A percentile compares a stretch with the other conserved stretches of the same genome.
Conservation (phyloP, 2,113 vertebrate genomes). For the Etheostoma cragini region DNA sequence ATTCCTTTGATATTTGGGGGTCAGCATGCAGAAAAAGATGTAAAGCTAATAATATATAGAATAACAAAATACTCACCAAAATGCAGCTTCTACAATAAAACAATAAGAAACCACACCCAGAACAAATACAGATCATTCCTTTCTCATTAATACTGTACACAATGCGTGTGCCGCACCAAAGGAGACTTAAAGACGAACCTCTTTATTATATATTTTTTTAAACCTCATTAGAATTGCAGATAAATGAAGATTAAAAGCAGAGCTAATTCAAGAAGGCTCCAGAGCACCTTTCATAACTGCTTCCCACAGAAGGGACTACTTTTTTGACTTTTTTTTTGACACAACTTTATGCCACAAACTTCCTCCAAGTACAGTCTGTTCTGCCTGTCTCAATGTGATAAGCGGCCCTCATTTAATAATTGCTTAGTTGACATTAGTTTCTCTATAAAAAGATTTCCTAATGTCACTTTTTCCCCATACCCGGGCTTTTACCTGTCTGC, state of each 20-base stretch:
- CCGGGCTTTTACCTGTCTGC: constrained; percentile 65
- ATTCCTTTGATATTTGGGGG: constrained; percentile 41
- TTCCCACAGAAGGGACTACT: constrained; percentile 25
- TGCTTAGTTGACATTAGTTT: constrained; percentile 80
- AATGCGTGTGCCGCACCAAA: constrained; percentile 32
- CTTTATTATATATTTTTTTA: constrained; percentile 50
- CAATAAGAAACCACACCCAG: constrained; percentile 27
- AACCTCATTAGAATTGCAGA: constrained; percentile 73
- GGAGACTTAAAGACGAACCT: constrained; percentile 53
- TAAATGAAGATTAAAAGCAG: constrained; percentile 64
- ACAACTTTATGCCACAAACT: constrained; percentile 68
- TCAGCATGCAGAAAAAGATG: constrained; percentile 40
- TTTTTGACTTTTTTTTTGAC: constrained; percentile 74
- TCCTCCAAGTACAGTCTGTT: constrained; percentile 57
- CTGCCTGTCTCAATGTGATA: constrained; percentile 75
- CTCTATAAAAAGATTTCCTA: constrained; percentile 75
- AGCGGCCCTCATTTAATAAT: constrained; percentile 74
- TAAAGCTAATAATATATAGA: constrained; percentile 20
- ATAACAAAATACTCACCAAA: constrained; percentile 17
- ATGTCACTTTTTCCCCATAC: constrained; percentile 62
- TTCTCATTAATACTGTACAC: constrained; percentile 32
- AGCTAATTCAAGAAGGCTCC: constrained; percentile 65
- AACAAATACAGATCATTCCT: constrained; percentile 42
- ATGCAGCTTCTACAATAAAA: neutral
- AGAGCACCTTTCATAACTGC: constrained; percentile 42